A percentile compares a stretch with the other conserved stretches of the same genome.
phyloP scores from a whole-genome alignment of 2,888 invertebrate species.

The Drepanosiphum platanoidis region DNA sequence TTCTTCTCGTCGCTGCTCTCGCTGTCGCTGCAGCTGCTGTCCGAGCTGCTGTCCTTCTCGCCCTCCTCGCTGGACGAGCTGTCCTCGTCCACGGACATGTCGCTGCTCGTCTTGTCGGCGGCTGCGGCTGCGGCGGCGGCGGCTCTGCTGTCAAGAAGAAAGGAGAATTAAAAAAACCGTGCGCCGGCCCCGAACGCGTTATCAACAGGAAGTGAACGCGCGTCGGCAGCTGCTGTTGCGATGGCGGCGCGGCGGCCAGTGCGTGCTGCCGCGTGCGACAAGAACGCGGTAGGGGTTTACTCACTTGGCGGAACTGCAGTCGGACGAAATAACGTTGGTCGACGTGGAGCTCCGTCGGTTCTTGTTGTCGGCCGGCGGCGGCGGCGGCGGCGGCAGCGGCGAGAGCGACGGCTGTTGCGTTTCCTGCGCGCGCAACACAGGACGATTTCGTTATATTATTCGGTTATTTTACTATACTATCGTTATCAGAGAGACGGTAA shows the following conservation, averaged over 20 bases:
- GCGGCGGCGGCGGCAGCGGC: conserved; percentile 56
- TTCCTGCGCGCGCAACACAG: background rate
- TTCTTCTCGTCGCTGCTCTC: conserved; percentile 53
- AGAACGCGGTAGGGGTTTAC: background rate
- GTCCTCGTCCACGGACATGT: conserved; percentile 54
- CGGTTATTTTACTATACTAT: background rate
- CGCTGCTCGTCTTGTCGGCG: conserved; percentile 38
- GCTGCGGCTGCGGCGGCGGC: background rate
- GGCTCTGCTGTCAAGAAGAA: background rate
- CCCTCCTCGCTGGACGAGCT: conserved; percentile 52
- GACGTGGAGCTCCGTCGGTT: conserved; percentile 50
- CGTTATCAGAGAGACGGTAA: background rate
- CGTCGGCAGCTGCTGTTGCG: background rate
- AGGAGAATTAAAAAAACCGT: no score
- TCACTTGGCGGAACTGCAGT: conserved; percentile 39
- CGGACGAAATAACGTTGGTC: conserved; percentile 42
- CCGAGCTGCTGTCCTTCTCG: conserved; percentile 59
- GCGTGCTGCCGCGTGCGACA: background rate
- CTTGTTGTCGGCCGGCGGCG: conserved; percentile 62
- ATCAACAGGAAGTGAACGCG: background rate
- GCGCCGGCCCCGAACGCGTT: no score
- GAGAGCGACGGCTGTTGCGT: conserved; percentile 54
- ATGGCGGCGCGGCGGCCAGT: background rate
- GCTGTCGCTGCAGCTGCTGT: conserved; percentile 57
- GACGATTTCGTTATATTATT: background rate